Conservation (phyloP, 2,888 invertebrate species). For the Serripes groenlandicus region DNA sequence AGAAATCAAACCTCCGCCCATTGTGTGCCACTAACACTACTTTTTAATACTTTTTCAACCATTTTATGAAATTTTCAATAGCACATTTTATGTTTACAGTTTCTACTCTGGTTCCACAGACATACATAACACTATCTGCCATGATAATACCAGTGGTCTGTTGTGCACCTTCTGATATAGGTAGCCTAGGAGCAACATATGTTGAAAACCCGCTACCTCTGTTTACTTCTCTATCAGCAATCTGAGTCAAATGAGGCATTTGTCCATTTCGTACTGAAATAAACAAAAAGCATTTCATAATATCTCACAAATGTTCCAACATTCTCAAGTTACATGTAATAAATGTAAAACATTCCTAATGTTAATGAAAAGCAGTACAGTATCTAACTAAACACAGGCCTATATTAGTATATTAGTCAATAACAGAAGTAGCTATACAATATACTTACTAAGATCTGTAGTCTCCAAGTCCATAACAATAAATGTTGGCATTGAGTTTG, state of each 20-base stretch:
- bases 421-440: no score
- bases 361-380: no score
- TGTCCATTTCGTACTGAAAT: slow-evolving; percentile 15
- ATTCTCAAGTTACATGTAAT: no score
- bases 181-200: slow-evolving; percentile 6
- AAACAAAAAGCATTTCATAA: neutral
- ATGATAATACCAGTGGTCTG: slow-evolving; percentile 18
- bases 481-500: no score
- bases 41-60: slow-evolving; percentile 10
- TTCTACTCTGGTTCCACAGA: neutral
- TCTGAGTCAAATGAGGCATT: slow-evolving; percentile 29
- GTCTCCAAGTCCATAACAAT: no score
- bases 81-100: neutral
- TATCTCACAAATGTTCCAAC: no score
- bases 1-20: slow-evolving; percentile 22
- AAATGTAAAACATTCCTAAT: neutral
- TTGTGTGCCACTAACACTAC: slow-evolving; percentile 23
- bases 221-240: slow-evolving; percentile 12
- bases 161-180: neutral
- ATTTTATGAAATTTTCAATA: slow-evolving; percentile 7
- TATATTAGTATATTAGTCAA: no score
- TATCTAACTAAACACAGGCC: no score
- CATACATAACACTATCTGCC: neutral
- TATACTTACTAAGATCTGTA: no score
- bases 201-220: neutral